These are phyloP conservation scores for Empidonax traillii DNA, from an alignment of 2,113 vertebrate genomes.

Conservation along the genomic window DNA sequence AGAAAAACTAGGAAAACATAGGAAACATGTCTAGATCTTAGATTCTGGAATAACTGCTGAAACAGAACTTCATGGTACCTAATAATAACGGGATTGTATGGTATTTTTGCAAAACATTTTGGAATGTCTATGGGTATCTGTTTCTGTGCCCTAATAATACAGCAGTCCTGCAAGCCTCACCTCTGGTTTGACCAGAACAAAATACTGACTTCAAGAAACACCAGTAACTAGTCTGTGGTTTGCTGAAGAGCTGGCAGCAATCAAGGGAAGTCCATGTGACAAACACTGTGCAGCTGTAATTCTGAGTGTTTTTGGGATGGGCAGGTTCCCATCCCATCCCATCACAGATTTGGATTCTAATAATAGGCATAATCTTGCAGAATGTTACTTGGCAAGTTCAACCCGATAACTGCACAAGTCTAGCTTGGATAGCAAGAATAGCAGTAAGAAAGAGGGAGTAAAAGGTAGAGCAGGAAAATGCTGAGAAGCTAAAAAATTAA, in stretches of 20 bases:
- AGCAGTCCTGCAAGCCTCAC: not conserved
- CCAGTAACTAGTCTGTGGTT: not conserved
- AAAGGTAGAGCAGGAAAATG: not conserved
- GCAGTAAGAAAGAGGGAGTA: not conserved
- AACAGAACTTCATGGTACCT: not conserved
- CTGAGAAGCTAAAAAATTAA: not conserved
- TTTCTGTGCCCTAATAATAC: not conserved
- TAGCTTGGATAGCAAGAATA: not conserved
- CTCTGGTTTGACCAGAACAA: not conserved
- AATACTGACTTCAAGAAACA: not conserved
- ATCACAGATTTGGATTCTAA: not conserved
- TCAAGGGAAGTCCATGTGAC: not conserved
- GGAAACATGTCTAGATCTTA: not conserved
- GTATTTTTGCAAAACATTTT: not conserved
- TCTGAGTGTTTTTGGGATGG: not conserved
- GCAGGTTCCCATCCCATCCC: not conserved
- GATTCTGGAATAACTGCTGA: not conserved
- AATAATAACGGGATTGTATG: no score
- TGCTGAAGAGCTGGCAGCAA: not conserved
- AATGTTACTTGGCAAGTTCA: not conserved
- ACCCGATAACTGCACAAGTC: not conserved
- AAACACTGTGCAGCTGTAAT: not conserved
- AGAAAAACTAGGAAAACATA: not conserved
- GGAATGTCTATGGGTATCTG: not conserved
- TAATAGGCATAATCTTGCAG: not conserved